Base-by-base conservation (phyloP, 1,140 invertebrate species). In the Nylanderia fulva region DNA sequence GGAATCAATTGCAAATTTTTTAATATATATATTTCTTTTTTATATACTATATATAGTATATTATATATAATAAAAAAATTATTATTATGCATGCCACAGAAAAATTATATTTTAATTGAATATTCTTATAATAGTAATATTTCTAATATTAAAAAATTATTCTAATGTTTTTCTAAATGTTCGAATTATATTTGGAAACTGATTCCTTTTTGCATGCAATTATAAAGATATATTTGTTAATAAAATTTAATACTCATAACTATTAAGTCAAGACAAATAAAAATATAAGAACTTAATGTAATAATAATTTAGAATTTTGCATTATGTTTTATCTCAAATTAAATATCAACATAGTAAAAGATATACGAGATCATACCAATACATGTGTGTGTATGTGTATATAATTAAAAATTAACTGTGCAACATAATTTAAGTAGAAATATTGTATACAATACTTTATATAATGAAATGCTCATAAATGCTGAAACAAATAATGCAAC, bases 181-280 rank as follows among this genome's bases (percentile, higher is more conserved):
- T 1, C 18, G 8, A 18, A 52, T 45, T 68, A 66, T 2, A n/a
- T 29, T 11, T 71, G 15, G 2, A 9, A 52, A 71, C 33, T 52
- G 29, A 52, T 69, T 69, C 1, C 66, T 69, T 69, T 71, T 11
- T 45, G 18, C 42, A 69, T 71, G 42, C 68, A 71, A 45, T 48
- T 15, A 29, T 18, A 33, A 2, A 11, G 24, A 24, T 24, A 64
- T n/a, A 69, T 56, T 56, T 56, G n/a, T n/a, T 56, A 52, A 71
- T 71, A 29, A 33, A 2, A 71, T 52, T 52, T 52, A 71, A 52
- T n/a, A n/a, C n/a, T n/a, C n/a, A n/a, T 52, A 71, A 54, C 4
- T 52, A 69, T 18, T 48, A n/a, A 52, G 29, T 29, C 48, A 18
- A 68, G 15, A 9, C 11, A 45, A 3, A 68, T 21, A 68, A 68